Conservation (phyloP, 2,888 invertebrate species). For the Nomada fabriciana region DNA sequence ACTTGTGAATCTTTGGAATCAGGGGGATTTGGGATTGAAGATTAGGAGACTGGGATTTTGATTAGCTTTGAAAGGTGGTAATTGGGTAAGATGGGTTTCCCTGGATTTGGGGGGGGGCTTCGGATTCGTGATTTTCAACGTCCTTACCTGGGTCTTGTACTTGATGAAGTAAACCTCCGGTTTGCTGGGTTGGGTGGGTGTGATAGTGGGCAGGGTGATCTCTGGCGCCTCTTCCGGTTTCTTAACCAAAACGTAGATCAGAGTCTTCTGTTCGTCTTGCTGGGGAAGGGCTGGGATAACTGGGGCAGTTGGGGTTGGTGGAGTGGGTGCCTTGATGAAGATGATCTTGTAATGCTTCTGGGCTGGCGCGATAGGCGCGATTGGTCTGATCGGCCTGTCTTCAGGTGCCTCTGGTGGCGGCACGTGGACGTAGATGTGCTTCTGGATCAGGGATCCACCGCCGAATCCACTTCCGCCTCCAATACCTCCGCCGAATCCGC, state of each 20-base stretch:
- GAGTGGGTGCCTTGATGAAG: slow-evolving; percentile 95
- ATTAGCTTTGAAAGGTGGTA: not conserved
- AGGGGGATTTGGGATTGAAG: too few species aligned
- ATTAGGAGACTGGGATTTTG: too few species aligned
- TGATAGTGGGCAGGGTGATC: slow-evolving; percentile 90
- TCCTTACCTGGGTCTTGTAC: slow-evolving; percentile 89
- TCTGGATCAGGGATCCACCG: slow-evolving; percentile 90
- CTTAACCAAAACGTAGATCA: slow-evolving; percentile 95
- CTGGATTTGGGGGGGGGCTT: too few species aligned
- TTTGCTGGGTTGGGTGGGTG: slow-evolving; percentile 94
- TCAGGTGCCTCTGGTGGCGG: slow-evolving; percentile 93
- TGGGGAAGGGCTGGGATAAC: slow-evolving; percentile 90
- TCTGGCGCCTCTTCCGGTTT: slow-evolving; percentile 94
- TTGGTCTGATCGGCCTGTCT: slow-evolving; percentile 88
- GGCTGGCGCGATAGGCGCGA: slow-evolving; percentile 89
- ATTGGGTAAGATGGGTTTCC: too few species aligned
- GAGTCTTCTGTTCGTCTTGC: slow-evolving; percentile 94
- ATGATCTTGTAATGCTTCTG: slow-evolving; percentile 97
- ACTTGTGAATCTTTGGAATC: too few species aligned
- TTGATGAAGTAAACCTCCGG: slow-evolving; percentile 96
- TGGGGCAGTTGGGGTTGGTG: slow-evolving; percentile 92
- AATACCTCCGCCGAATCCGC: slow-evolving; percentile 57
- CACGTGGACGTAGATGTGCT: slow-evolving; percentile 95
- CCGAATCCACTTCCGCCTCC: slow-evolving; percentile 66
- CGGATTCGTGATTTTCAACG: too few species aligned